These are phyloP conservation scores for Mirounga angustirostris DNA, from an alignment of 2,113 vertebrate species.

Conservation along the genomic window DNA sequence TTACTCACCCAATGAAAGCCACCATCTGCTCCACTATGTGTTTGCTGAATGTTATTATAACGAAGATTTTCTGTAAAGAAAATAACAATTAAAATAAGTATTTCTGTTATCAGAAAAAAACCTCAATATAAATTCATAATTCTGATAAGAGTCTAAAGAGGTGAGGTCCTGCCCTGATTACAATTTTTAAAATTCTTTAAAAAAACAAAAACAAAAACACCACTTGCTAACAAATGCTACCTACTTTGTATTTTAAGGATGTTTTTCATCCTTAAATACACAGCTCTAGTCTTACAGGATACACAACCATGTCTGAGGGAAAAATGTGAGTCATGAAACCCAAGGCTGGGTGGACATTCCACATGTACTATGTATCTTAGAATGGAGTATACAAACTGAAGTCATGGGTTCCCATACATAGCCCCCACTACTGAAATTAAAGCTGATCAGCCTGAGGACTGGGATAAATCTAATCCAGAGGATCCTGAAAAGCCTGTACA, in stretches of 20 bases:
- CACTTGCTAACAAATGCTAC: not conserved
- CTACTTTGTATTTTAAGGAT: slow-evolving; percentile 56
- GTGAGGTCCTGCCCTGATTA: not conserved
- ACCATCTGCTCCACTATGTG: slow-evolving; percentile 98
- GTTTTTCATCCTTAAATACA: not conserved
- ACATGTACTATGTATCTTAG: not conserved
- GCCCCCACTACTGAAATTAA: slow-evolving; percentile 6
- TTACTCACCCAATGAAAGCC: slow-evolving; percentile 96
- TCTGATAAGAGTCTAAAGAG: slow-evolving; percentile 40
- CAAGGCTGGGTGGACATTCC: slow-evolving; percentile 28
- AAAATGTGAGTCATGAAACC: slow-evolving; percentile 69
- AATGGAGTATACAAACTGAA: not conserved
- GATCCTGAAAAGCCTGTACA: not conserved
- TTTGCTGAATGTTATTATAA: slow-evolving; percentile 96
- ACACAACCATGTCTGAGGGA: slow-evolving; percentile 45
- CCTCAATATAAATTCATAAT: slow-evolving; percentile 40
- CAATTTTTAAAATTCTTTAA: not conserved
- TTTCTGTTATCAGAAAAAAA: slow-evolving; percentile 39
- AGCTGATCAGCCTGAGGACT: not conserved
- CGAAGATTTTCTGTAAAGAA: slow-evolving; percentile 95
- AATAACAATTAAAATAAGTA: slow-evolving; percentile 78
- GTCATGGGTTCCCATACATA: not conserved
- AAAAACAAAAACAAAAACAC: not conserved
- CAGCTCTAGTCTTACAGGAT: slow-evolving; percentile 39
- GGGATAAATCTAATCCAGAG: not conserved